These are phyloP conservation scores for Harmothoe impar DNA, from an alignment of 2,888 invertebrate genomes.

Conservation along the genomic window DNA sequence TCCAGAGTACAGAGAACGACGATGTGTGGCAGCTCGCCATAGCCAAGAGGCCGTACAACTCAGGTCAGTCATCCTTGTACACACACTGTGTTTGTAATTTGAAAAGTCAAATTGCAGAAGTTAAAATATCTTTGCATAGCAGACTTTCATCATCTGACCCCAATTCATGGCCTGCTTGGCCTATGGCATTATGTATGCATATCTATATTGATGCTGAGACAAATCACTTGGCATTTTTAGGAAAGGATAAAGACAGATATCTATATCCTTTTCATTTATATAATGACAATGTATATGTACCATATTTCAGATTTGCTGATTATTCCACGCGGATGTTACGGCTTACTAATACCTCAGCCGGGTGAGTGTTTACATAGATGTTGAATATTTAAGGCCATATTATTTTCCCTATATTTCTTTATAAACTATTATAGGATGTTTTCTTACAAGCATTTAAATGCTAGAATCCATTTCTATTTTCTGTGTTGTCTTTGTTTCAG, in stretches of 20 bases:
- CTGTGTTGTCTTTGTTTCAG: constrained; percentile 31
- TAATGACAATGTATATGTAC: neutral
- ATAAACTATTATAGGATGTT: no score
- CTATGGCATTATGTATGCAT: no score
- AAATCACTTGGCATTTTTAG: no score
- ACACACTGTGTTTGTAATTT: neutral
- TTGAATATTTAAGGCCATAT: no score
- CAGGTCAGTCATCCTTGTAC: constrained; percentile 25
- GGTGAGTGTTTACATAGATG: neutral
- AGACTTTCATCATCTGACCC: no score
- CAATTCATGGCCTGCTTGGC: no score
- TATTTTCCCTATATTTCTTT: no score
- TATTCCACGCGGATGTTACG: constrained; percentile 46
- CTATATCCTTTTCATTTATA: neutral
- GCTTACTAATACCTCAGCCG: neutral
- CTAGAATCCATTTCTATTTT: no score
- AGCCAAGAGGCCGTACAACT: constrained; percentile 62
- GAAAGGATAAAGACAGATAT: no score
- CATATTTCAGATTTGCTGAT: constrained; percentile 33
- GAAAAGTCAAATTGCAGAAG: neutral
- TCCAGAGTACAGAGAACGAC: constrained; percentile 69
- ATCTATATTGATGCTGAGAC: no score
- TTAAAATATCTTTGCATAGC: no score
- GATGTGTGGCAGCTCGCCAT: constrained; percentile 46
- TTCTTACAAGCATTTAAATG: no score